Evolutionary conservation across 2,888 invertebrate species (phyloP), one percentile per base, ranked within the genome.

Genomic region (Xestia xanthographa): DNA sequence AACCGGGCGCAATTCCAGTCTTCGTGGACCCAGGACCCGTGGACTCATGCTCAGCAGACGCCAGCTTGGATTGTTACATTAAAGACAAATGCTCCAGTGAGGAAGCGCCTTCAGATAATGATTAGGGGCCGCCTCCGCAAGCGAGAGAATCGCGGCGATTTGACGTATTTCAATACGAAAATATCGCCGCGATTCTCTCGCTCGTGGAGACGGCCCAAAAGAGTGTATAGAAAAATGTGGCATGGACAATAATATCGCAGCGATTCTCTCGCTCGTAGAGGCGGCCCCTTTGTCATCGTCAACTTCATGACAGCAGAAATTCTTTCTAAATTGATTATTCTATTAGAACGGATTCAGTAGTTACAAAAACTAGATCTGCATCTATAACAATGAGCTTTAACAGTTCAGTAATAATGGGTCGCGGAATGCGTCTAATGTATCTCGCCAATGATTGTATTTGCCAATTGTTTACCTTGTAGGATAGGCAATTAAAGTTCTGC

Each of bases 391-490:
- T 69, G 17, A 75, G 69, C 41, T 67, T 73, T 38, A 14, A 48
- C 12, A 53, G 53, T 58, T 20, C 6, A 77, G 5, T 14, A 65
- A 62, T 68, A 70, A 77, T 67, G 29, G 22, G 48, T 71, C 26
- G 38, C 29, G 56, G 63, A 66, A 72, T 75, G 74, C 26, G 17
- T 69, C 68, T 63, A 45, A 63, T 62, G 38, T 53, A 80, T 48
- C 17, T 14, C 67, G 22, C 50, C 48, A 66, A 20, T 71, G 63
- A 75, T 78, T 78, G 53, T 60, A 84, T 84, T 80, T 80, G 75
- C 78, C 74, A 74, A 83, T 62, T 67, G 43, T 29, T 80, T 78
- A 83, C 86, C 85, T 85, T 86, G 83, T 43, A 20, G 12, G 26
- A 83, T 56, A 77, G 50, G 48, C 73, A 76, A 76, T 79, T 71